Conservation (phyloP, 2,797 vertebrate genomes). For the Sylvilagus floridanus region DNA sequence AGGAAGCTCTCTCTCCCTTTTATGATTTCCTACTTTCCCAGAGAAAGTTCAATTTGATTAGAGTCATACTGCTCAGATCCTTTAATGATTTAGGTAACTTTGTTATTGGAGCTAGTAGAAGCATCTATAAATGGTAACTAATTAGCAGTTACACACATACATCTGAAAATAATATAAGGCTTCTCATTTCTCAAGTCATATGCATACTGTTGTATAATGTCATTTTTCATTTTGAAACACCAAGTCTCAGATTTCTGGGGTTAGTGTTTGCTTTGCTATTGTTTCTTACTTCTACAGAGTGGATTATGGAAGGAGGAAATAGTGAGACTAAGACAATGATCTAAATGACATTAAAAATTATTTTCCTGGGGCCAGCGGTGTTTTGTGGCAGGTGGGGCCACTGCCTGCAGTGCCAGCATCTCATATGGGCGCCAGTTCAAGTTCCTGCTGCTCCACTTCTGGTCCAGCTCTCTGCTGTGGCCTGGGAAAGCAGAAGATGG, state of each 20-base stretch:
- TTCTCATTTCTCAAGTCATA: constrained; percentile 6
- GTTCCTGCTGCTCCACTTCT: too few species aligned
- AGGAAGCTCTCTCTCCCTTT: not conserved
- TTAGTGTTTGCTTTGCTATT: not conserved
- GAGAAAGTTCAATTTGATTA: not conserved
- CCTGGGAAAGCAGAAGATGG: too few species aligned
- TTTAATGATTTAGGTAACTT: not conserved
- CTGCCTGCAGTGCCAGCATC: too few species aligned
- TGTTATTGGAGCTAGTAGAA: not conserved
- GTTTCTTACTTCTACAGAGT: not conserved
- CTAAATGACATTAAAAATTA: not conserved
- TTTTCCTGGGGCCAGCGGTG: not conserved
- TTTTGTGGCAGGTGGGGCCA: too few species aligned
- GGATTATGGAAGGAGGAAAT: not conserved
- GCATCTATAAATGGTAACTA: not conserved
- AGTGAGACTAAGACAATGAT: not conserved
- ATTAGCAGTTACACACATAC: not conserved
- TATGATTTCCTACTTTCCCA: not conserved
- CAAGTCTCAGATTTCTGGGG: not conserved
- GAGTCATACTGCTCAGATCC: not conserved
- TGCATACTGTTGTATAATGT: not conserved
- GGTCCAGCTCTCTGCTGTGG: too few species aligned
- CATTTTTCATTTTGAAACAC: not conserved
- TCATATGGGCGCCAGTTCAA: too few species aligned
- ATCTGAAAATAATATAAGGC: not conserved